Evolutionary conservation across 1,140 invertebrate genomes (phyloP), one percentile per base, ranked within the genome.

Genomic region (Ooceraea biroi): DNA sequence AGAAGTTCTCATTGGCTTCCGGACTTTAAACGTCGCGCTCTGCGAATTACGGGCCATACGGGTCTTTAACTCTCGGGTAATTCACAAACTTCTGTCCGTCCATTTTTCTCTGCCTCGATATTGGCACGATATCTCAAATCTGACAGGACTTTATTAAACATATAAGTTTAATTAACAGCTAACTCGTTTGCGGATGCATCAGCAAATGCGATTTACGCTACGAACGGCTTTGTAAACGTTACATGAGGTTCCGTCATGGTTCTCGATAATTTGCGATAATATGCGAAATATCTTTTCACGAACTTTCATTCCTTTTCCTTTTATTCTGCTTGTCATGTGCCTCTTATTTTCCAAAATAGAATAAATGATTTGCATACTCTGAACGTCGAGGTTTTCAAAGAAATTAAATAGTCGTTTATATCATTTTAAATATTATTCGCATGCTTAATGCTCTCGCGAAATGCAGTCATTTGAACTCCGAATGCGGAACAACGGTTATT

Each of bases 1-100:
- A 73, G 78, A 87, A 76, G 61, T 85, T 83, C 69, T 85, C 82
- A 90, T 89, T 85, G 88, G 88, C 77, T 80, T 80, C 65, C 52
- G 25, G 87, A 82, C 83, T 77, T 88, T 88, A 89, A 89, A 86
- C 77, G 73, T 66, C 48, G 41, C 66, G 82, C 27, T 19, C 41
- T 65, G 71, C 74, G 69, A 89, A 89, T 89, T 88, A 83, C 84
- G 68, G 48, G 73, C 65, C 73, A 65, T 72, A 63, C 46, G 66
- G 78, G 74, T 85, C 83, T 83, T 85, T 55, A 76, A 80, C 61
- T 84, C 58, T 55, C 8, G 65, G 27, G 46, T 85, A 85, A 87
- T 89, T 89, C 76, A 60, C 63, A 72, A 85, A 87, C 80, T 89
- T 87, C 50, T 78, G 80, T 88, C 36, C 52, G 4, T 27, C 12